Evolutionary conservation across 1,140 invertebrate species (phyloP), one percentile per base, ranked within the genome.

Genomic region (Anthonomus grandis): DNA sequence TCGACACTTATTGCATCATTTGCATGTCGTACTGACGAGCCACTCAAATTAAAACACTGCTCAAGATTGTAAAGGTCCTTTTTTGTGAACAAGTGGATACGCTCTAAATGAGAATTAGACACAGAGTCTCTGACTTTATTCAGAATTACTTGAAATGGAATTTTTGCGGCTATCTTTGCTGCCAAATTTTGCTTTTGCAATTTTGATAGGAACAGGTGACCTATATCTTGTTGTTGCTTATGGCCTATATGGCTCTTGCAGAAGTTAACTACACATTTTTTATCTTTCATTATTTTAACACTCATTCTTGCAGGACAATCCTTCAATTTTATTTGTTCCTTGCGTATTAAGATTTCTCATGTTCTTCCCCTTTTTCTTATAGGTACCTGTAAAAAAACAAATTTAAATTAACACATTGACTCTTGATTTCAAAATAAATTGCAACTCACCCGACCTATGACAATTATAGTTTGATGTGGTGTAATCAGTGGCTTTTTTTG

Each of bases 321-420:
- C 36, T 25, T 42, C 24, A 13, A 57, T 53, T 57, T 57, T 57
- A 3, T 57, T 57, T 38, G 21, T 8, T n/a, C 24, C 34, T 36
- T 52, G 55, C 3, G 55, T 57, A 25, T 57, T 57, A 6, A 57
- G 36, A 13, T 57, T 19, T 17, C 55, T 19, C 21, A 51, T 21
- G 4, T 27, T 24, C 13, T 25, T 51, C 3, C 48, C 47, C 42
- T 57, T 46, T 9, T 8, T 27, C n/a, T 22, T 51, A 21, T 51
- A 56, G 8, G 10, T 18, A 13, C 42, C 53, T 9, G 53, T 50
- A 4, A 44, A 23, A 37, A 50, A 45, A 38, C 42, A 54, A 25
- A 49, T 17, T 12, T 48, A 47, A 12, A 10, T 25, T n/a, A n/a
- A n/a, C n/a, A n/a, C n/a, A n/a, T n/a, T n/a, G n/a, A n/a, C n/a